phyloP scores from a whole-genome alignment of 2,113 vertebrate genomes.

The Microtus ochrogaster region DNA sequence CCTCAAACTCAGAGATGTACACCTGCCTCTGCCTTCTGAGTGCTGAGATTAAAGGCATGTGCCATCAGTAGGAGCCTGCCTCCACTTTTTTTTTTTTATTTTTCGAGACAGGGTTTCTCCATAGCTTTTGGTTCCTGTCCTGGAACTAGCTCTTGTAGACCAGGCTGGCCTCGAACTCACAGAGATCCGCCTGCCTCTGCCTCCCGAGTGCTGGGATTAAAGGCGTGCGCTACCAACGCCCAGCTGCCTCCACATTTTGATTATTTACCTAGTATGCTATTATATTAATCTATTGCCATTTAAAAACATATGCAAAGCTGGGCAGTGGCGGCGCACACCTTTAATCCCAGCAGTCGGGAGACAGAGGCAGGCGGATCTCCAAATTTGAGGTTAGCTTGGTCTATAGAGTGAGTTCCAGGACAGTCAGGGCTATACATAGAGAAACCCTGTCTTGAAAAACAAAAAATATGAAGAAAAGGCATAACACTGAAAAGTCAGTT shows the following conservation, averaged over 20 bases:
- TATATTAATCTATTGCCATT: neutral
- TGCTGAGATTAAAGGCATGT: neutral
- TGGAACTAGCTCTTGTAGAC: no score
- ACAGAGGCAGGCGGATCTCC: neutral
- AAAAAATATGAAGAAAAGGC: neutral
- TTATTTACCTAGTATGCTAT: conserved; percentile 2
- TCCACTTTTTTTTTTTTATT: no score
- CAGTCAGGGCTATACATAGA: neutral
- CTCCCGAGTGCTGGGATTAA: neutral
- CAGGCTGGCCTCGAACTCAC: neutral
- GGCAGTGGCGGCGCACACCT: neutral
- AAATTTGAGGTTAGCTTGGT: neutral
- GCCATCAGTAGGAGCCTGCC: neutral
- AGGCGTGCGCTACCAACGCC: no score
- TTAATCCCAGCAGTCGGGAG: neutral
- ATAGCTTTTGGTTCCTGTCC: no score
- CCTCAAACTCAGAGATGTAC: neutral
- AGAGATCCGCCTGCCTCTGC: neutral
- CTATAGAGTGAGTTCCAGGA: neutral
- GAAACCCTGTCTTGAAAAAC: neutral
- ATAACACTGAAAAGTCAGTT: neutral
- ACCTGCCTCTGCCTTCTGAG: neutral
- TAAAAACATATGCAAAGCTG: neutral
- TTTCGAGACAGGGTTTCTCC: no score
- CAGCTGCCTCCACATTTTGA: neutral